Evolutionary conservation across 2,797 vertebrate species (phyloP).

Genomic region (Mus caroli): DNA sequence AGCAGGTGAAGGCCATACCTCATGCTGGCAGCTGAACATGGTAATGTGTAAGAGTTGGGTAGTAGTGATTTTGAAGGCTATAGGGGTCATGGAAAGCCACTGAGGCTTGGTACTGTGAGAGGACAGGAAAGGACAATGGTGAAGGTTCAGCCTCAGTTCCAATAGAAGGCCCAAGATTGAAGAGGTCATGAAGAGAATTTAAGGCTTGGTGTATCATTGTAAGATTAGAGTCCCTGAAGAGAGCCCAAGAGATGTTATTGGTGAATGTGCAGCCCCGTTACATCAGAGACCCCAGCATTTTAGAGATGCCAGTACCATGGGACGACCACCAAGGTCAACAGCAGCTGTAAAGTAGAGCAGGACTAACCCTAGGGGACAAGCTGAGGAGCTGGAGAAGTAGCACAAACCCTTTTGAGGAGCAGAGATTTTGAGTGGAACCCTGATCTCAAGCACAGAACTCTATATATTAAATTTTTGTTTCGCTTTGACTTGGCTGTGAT

Average conservation of each 20-base stretch:
- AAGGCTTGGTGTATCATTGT: neutral
- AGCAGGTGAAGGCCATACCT: neutral
- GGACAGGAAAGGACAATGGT: neutral
- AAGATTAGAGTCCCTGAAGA: neutral
- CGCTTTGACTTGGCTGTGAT: neutral
- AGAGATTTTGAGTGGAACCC: neutral
- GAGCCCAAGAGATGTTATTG: neutral
- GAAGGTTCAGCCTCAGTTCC: neutral
- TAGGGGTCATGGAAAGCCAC: neutral
- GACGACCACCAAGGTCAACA: neutral
- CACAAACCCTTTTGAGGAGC: neutral
- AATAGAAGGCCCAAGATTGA: neutral
- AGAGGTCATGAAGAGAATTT: neutral
- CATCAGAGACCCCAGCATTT: neutral
- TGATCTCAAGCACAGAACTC: neutral
- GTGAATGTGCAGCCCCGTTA: neutral
- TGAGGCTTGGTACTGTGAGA: neutral
- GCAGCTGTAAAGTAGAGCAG: neutral
- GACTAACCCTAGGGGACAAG: neutral
- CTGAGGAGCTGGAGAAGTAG: neutral
- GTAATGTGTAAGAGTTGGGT: neutral
- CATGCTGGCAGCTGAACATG: neutral
- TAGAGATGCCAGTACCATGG: neutral
- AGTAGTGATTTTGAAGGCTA: neutral
- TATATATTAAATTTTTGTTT: neutral